Conservation (phyloP, 2,113 vertebrate genomes). For the Thryonomys swinderianus region DNA sequence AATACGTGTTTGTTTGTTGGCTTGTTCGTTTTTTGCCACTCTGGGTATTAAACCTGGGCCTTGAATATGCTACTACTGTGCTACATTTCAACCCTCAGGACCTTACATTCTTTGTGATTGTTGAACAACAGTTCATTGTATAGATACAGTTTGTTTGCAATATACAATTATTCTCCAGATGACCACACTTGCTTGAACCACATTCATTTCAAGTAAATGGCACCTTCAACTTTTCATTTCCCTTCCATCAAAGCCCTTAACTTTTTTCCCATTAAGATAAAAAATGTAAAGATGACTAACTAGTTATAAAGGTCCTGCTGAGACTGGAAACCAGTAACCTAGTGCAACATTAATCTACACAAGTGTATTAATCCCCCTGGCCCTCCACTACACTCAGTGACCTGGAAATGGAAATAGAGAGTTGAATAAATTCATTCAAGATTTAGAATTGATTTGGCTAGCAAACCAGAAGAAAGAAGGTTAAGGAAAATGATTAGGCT, state of each 20-base stretch:
- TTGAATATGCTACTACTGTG: not conserved
- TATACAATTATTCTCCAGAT: not conserved
- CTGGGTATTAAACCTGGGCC: not conserved
- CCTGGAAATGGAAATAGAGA: not conserved
- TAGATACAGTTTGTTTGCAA: not conserved
- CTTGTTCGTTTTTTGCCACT: not conserved
- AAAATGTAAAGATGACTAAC: not conserved
- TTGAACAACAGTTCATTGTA: not conserved
- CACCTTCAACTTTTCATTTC: not conserved
- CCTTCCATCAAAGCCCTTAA: not conserved
- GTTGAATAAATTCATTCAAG: not conserved
- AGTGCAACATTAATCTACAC: not conserved
- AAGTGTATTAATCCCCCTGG: not conserved
- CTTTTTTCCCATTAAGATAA: not conserved
- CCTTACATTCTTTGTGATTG: not conserved
- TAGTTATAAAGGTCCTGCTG: not conserved
- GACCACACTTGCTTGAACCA: not conserved
- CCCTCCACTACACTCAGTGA: not conserved
- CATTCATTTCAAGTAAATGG: not conserved
- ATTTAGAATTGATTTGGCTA: not conserved
- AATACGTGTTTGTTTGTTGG: no score
- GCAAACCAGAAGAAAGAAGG: not conserved
- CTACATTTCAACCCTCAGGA: not conserved
- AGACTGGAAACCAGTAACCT: not conserved
- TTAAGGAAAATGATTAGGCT: not conserved